Conservation (phyloP, 2,797 vertebrate genomes). For the Otolemur crassicaudatus region DNA sequence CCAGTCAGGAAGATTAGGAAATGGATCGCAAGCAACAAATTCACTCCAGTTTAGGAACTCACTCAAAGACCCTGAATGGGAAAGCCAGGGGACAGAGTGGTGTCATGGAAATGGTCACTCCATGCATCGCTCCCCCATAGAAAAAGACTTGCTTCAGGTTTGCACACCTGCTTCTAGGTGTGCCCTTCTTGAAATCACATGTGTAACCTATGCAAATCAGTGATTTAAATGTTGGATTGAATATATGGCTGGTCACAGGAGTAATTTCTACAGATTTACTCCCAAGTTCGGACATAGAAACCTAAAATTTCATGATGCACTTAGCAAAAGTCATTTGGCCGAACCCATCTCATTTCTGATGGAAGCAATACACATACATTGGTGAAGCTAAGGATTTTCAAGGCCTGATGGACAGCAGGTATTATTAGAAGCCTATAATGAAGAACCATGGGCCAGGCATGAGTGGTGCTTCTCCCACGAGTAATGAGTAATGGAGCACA, state of each 20-base stretch:
- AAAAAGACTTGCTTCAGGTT: not conserved
- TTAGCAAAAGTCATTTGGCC: not conserved
- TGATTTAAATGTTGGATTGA: not conserved
- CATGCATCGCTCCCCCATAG: rapidly evolving
- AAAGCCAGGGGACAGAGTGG: not conserved
- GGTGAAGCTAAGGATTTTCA: not conserved
- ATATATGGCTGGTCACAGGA: not conserved
- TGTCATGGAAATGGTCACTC: not conserved
- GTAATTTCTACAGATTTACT: not conserved
- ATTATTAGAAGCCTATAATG: not conserved
- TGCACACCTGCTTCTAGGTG: not conserved
- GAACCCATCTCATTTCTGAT: not conserved
- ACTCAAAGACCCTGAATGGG: too few species aligned
- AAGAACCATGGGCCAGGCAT: not conserved
- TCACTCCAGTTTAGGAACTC: not conserved
- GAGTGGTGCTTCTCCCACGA: not conserved
- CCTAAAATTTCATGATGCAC: not conserved
- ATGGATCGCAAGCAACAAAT: not conserved
- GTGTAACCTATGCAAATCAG: not conserved
- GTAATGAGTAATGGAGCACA: not conserved
- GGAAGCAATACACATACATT: not conserved
- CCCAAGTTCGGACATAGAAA: not conserved
- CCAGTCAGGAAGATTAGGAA: not conserved
- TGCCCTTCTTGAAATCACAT: not conserved
- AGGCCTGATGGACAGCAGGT: not conserved